These are phyloP conservation scores for Hirundichthys speculiger DNA, from an alignment of 2,113 vertebrate species.

Conservation along the genomic window DNA sequence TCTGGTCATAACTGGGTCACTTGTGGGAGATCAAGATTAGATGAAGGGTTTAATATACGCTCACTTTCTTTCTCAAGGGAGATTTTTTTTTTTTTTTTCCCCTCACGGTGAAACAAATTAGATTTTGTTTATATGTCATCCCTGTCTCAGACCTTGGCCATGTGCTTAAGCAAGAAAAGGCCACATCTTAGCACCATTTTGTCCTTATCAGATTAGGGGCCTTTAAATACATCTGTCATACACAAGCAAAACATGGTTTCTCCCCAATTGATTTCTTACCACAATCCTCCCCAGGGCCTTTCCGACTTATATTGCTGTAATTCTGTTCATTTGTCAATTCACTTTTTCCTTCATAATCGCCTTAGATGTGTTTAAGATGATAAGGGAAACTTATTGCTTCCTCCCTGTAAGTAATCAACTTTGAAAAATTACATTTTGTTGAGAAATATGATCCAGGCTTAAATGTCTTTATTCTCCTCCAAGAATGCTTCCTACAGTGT, in stretches of 20 bases:
- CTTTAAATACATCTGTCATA: slow-evolving; percentile 81
- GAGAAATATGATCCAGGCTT: slow-evolving; percentile 67
- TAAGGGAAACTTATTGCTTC: slow-evolving; percentile 68
- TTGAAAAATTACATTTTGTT: slow-evolving; percentile 71
- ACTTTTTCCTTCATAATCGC: slow-evolving; percentile 78
- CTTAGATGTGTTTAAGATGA: slow-evolving; percentile 77
- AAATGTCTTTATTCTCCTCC: slow-evolving; percentile 35
- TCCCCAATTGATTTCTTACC: slow-evolving; percentile 70
- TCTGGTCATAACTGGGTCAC: slow-evolving; percentile 83
- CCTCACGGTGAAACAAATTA: slow-evolving; percentile 82
- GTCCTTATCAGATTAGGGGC: slow-evolving; percentile 84
- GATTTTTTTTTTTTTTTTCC: slow-evolving; percentile 65
- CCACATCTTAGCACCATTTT: slow-evolving; percentile 76
- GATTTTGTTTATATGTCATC: slow-evolving; percentile 82
- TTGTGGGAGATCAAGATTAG: slow-evolving; percentile 85
- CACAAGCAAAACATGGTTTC: slow-evolving; percentile 65
- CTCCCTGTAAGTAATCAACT: slow-evolving; percentile 58
- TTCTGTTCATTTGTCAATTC: slow-evolving; percentile 81
- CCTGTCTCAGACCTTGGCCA: slow-evolving; percentile 46
- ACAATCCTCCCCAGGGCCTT: slow-evolving; percentile 57
- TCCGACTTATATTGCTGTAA: slow-evolving; percentile 55
- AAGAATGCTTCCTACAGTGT: background rate
- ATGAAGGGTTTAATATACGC: slow-evolving; percentile 80
- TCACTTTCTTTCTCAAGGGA: slow-evolving; percentile 81
- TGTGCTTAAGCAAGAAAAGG: slow-evolving; percentile 71